A percentile compares a stretch with the other conserved stretches of the same genome.
These are phyloP conservation scores for Dermochelys coriacea DNA, from an alignment of 2,797 vertebrate genomes.

Conservation along the genomic window DNA sequence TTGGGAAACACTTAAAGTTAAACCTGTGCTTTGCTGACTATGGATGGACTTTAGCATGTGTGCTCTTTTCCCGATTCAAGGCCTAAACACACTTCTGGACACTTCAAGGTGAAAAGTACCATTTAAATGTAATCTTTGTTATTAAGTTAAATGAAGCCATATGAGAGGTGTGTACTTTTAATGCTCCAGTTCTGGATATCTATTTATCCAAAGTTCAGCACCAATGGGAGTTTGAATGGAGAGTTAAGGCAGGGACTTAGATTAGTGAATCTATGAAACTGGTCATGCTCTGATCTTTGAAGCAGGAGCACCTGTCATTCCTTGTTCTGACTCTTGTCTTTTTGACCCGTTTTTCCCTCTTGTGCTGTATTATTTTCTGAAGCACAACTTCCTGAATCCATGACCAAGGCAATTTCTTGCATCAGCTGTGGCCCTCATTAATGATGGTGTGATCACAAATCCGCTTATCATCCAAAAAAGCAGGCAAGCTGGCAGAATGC, in stretches of 20 bases:
- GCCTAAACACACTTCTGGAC: slow-evolving; percentile 6
- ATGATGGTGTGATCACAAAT: slow-evolving; percentile 15
- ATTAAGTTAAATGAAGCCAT: slow-evolving; percentile 30
- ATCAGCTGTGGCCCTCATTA: slow-evolving; percentile 17
- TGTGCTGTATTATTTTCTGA: background rate
- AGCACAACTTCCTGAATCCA: slow-evolving; percentile 17
- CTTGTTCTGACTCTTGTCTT: background rate
- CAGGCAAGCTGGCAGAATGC: slow-evolving; percentile 61
- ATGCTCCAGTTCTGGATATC: background rate
- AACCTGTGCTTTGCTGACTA: slow-evolving; percentile 38
- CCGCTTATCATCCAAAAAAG: slow-evolving; percentile 49
- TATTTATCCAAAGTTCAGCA: background rate
- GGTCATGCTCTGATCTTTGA: background rate
- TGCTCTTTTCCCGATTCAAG: slow-evolving; percentile 49
- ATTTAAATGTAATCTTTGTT: slow-evolving; percentile 26
- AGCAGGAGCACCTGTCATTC: slow-evolving; percentile 8
- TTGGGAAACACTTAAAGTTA: slow-evolving; percentile 41
- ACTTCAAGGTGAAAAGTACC: slow-evolving; percentile 13
- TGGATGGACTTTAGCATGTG: slow-evolving; percentile 31
- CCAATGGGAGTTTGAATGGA: background rate
- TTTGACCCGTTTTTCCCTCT: slow-evolving; percentile 27
- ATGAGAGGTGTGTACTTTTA: background rate
- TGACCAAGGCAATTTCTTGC: slow-evolving; percentile 45
- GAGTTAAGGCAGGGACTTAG: background rate
- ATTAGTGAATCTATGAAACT: background rate